A percentile compares a stretch with the other conserved stretches of the same genome.
These are phyloP conservation scores for Volucella inflata DNA, from an alignment of 2,888 invertebrate species.

Conservation along the genomic window DNA sequence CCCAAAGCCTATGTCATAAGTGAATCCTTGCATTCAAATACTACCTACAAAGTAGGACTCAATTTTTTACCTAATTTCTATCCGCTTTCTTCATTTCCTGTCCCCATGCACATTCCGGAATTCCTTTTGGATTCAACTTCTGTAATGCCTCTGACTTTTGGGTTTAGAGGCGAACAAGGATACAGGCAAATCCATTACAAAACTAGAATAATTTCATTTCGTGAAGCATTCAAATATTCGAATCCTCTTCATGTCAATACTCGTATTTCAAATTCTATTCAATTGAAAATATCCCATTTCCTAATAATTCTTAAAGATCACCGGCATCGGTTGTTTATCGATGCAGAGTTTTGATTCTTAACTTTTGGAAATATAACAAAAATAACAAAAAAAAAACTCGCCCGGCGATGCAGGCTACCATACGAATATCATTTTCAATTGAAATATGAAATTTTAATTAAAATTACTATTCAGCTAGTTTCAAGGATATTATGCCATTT, in stretches of 20 bases:
- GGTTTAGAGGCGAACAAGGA: no score
- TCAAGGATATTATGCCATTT: conserved; percentile 1
- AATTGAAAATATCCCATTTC: conserved; percentile 36
- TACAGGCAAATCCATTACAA: neutral
- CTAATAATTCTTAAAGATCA: conserved; percentile 4
- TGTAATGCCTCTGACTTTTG: no score
- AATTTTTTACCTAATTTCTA: no score
- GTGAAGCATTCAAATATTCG: neutral
- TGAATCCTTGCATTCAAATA: no score
- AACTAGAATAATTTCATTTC: neutral
- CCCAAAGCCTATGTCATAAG: no score
- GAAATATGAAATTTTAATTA: conserved; percentile 69
- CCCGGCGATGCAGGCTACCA: neutral
- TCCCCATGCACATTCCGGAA: no score
- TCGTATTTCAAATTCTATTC: conserved; percentile 11
- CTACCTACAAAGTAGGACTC: no score
- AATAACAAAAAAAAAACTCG: neutral
- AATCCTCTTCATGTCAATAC: neutral
- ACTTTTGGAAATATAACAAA: no score
- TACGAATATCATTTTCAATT: neutral
- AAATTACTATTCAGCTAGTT: conserved; percentile 1
- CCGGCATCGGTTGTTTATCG: conserved; percentile 1
- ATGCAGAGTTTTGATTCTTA: neutral
- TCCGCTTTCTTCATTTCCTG: no score
- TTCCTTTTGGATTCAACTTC: no score